A percentile compares a stretch with the other conserved stretches of the same genome.
Evolutionary conservation across 2,888 invertebrate species (phyloP).

Genomic region (Willowsia nigromaculata): DNA sequence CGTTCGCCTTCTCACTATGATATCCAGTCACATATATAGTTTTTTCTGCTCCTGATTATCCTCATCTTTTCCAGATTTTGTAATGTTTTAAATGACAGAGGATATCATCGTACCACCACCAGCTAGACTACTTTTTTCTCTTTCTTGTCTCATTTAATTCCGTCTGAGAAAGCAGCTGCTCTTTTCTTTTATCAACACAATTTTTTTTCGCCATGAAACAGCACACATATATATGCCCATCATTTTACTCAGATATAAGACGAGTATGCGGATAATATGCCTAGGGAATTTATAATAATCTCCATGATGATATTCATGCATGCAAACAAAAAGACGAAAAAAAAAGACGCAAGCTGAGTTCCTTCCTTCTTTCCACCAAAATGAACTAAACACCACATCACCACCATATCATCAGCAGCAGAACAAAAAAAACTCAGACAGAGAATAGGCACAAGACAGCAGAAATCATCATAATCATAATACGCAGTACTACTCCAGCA

Average conservation of each 20-base stretch:
- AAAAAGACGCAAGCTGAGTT: background rate
- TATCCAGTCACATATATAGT: background rate
- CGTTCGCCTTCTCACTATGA: slow-evolving; percentile 39
- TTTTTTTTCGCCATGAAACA: background rate
- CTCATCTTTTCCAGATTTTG: too few species aligned
- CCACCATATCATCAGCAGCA: too few species aligned
- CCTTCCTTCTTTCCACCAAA: background rate
- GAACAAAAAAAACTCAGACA: too few species aligned
- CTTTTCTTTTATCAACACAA: slow-evolving; percentile 36
- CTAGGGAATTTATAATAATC: slow-evolving; percentile 14
- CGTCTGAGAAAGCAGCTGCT: slow-evolving; percentile 40
- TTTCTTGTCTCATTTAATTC: too few species aligned
- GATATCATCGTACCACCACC: background rate
- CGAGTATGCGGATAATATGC: slow-evolving; percentile 38
- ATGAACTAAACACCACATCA: background rate
- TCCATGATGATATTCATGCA: slow-evolving; percentile 54
- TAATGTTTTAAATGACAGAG: too few species aligned
- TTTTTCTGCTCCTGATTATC: background rate
- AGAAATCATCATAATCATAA: too few species aligned
- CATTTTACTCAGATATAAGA: background rate
- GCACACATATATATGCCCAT: background rate
- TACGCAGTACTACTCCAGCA: background rate
- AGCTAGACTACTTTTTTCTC: background rate
- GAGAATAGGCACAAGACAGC: too few species aligned
- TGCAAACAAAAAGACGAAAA: slow-evolving; percentile 43